These are phyloP conservation scores for Barbus barbus DNA, from an alignment of 2,113 vertebrate genomes.

Conservation along the genomic window DNA sequence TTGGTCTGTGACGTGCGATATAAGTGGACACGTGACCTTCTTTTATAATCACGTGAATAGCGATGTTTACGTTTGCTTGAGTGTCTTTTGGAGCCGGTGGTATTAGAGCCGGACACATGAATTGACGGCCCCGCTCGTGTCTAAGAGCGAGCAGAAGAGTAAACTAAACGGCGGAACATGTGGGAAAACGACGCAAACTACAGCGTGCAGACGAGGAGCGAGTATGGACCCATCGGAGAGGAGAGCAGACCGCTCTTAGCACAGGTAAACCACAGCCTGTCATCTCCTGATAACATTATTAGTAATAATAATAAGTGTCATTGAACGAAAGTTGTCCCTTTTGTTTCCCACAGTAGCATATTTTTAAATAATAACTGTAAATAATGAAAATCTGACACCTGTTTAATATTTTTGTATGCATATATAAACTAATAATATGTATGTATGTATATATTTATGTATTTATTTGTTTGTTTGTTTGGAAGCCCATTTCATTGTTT, in stretches of 20 bases:
- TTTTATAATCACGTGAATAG: constrained; percentile 16
- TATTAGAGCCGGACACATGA: neutral
- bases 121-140: neutral
- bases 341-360: too few species aligned
- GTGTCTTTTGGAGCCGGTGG: neutral
- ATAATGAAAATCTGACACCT: too few species aligned
- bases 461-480: too few species aligned
- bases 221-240: constrained; percentile 20
- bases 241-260: constrained; percentile 44
- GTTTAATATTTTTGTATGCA: too few species aligned
- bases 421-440: too few species aligned
- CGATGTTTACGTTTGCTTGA: neutral
- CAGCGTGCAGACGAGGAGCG: constrained; percentile 19
- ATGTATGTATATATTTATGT: too few species aligned
- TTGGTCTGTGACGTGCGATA: constrained; percentile 57
- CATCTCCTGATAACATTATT: neutral
- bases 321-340: neutral
- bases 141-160: neutral
- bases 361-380: too few species aligned
- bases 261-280: constrained; percentile 30
- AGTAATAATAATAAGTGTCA: neutral
- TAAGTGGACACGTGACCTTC: neutral
- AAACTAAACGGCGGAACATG: constrained; percentile 15
- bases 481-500: too few species aligned
- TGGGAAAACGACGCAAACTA: neutral